Evolutionary conservation across 2,113 vertebrate genomes (phyloP).

Genomic region (Porphyrio hochstetteri): DNA sequence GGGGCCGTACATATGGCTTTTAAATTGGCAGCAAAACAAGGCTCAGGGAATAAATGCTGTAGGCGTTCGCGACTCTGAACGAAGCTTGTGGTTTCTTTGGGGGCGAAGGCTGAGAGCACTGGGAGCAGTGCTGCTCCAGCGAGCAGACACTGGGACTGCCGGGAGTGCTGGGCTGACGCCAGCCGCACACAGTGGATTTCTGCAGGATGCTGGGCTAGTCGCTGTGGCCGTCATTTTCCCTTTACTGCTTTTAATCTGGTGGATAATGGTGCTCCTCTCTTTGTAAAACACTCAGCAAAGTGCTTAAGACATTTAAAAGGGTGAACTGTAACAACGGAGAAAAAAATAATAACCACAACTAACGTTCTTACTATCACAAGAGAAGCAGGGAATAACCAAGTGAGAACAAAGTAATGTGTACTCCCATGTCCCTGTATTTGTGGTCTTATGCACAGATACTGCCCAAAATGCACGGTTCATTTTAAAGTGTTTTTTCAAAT

Average conservation of each 20-base stretch:
- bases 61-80: neutral
- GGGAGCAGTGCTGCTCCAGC: neutral
- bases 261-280: neutral
- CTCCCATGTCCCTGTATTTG: neutral
- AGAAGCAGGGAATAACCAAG: neutral
- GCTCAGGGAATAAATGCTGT: neutral
- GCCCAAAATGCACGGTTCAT: neutral
- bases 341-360: neutral
- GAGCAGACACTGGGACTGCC: neutral
- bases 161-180: accelerated
- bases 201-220: neutral
- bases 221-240: neutral
- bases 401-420: neutral
- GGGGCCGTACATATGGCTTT: neutral
- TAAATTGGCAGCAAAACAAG: neutral
- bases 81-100: neutral
- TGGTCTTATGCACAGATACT: neutral
- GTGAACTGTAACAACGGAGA: neutral
- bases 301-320: neutral
- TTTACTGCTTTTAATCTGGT: neutral
- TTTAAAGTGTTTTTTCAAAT: neutral
- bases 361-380: neutral
- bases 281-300: neutral
- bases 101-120: neutral
- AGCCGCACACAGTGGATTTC: neutral